Base-by-base conservation (phyloP, 2,797 vertebrate genomes). In the Halcyon chelicuti region DNA sequence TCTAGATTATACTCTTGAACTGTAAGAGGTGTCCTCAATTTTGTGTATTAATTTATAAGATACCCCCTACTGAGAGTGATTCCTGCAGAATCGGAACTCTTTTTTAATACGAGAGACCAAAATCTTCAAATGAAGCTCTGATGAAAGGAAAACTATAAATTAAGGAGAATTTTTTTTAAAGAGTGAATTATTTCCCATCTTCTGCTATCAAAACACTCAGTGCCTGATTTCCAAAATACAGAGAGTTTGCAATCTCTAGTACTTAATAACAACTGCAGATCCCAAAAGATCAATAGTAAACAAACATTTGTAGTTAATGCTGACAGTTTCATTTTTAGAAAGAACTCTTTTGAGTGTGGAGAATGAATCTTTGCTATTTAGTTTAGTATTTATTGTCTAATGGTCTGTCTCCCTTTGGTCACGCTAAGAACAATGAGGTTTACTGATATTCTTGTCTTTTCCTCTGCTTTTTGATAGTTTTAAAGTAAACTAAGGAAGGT, bases 211-310 rank as follows among this genome's bases (percentile, higher is more conserved):
- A 61, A 96, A 86, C 71, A 35, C 19, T 93, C 79, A 44, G 6
- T 81, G 72, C 55, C 33, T 86, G 76, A 76, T 87, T 95, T 94
- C 71, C 37, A 81, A 73, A 93, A 40, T 49, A 75, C 14, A 65
- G 70, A 40, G 71, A 89, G 14, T 86, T 86, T 91, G 49, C 62
- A 60, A 12, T 81, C 52, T 95, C 80, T 72, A 52, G 46, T 65
- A 68, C 62, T 90, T 87, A 13, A 8, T 78, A 82, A 92, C 66
- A 94, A 63, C 78, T 81, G 66, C 57, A 61, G 55, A 39, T 92
- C 80, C 68, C 80, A 47, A 68, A 92, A 95, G 88, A 96, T 97
- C 88, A 94, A 89, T 91, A 94, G 65, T 92, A 92, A 96, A 78
- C 93, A 96, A 94, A 90, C 42, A 73, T 92, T 95, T 93, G 61